Base-by-base conservation (phyloP, 1,140 invertebrate genomes). In the Drosophila nigrodunni region DNA sequence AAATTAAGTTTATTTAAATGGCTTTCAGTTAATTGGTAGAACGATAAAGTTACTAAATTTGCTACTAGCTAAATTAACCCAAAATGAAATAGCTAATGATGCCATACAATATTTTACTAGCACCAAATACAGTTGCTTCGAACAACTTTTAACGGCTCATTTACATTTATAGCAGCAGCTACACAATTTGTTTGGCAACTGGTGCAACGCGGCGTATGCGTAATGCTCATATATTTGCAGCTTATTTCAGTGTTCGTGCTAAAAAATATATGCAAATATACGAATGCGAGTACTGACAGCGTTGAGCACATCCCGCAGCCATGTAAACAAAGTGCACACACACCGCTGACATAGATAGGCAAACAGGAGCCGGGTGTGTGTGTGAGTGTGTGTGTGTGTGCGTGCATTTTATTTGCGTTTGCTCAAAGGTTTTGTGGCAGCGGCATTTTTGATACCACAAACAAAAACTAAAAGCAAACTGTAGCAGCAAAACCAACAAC, bases 351-450 rank as follows among this genome's bases (percentile, higher is more conserved):
- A 73, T 55, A 65, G 55, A 73, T 73, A 77, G 78, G 47, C 82
- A 78, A 86, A 85, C 75, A 85, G 68, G 59, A 58, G 46, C 57
- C 68, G 81, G 34, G 46, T 37, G 18, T 71, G 54, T 50, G 18
- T 39, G 43, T 21, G 35, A 47, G 30, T 10, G 30, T 60, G 18
- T 71, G 54, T 50, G 18, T 39, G 43, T 35, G 35, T 55, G 30
- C 13, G 30, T 60, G 54, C 50, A 69, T 71, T 82, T 82, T 80
- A 82, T 82, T 83, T 80, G 58, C 76, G 73, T 83, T 83, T 78
- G 77, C 70, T 68, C 55, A 80, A 82, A 87, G 74, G 77, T 69
- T 80, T 80, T 70, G 67, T 76, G 76, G 68, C 65, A 79, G 43
- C 57, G 79, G 66, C 67, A 87, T 82, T 82, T 88, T 79, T 86